Evolutionary conservation across 2,797 vertebrate species (phyloP), one percentile per base, ranked within the genome.

Genomic region (Salarias fasciatus): DNA sequence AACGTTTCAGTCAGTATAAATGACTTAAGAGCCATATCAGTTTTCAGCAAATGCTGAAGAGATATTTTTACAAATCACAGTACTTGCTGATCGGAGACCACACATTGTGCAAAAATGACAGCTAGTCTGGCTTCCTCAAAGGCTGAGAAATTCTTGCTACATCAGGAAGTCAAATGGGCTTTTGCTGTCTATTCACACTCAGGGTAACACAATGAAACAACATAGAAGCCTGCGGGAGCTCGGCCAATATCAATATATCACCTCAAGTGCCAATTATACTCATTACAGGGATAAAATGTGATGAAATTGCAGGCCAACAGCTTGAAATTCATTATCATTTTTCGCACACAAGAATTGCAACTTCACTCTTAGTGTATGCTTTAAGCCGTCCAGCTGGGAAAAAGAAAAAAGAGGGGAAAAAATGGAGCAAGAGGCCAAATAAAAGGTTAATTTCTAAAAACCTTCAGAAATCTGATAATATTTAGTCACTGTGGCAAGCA

Each of bases 191-290:
- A 61, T 73, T 75, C 81, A 79, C 75, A 83, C 59, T 63, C 58
- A 63, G 55, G 60, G 52, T 72, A 72, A 77, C 78, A 88, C 77
- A 88, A 80, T 53, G 61, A 53, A 80, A 67, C 60, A 69, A 71
- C 77, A 72, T 53, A 42, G 30, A 86, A 68, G 67, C 82, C 65
- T 64, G 76, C 62, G 62, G 75, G 82, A 79, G 75, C 49, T 68
- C 59, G 60, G 80, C 79, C 69, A 75, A 50, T 77, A 85, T 80
- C 85, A 86, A 86, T 88, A 81, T 75, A 83, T 86, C 69, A 85
- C 77, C 79, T 88, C 69, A 79, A 90, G 82, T 80, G 85, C 66
- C 83, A 79, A 84, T 91, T 87, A 88, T 75, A 70, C 73, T 83
- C 69, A 84, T 85, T 79, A 85, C 84, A 86, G 67, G 82, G 62